Evolutionary conservation across 2,888 invertebrate species (phyloP), one percentile per base, ranked within the genome.

Genomic region (Glyphotaelius pellucidus): DNA sequence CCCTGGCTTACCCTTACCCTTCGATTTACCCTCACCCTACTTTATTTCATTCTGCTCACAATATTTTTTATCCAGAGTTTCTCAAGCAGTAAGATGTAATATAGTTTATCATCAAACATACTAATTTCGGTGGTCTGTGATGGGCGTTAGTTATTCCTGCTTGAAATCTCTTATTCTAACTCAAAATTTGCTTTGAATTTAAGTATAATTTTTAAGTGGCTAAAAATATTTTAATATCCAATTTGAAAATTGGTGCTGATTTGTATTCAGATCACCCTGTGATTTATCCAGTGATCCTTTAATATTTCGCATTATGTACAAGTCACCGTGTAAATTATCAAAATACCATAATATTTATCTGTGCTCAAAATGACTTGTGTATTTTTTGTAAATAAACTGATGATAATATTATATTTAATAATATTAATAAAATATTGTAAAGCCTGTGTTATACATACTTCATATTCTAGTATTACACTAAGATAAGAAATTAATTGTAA

Each of bases 331-430:
- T 52, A 52, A 15, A 52, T 15, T 52, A 15, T 52, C 52, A 52
- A 67, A 67, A n/a, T n/a, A 67, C 67, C 25, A 9, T n/a, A 67
- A 67, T 67, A 9, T 67, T 67, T 67, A 25, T 67, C 67, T 67
- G n/a, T 67, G n/a, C n/a, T 42, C 47, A 35, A 86, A 86, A 86
- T 12, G 38, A 86, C 47, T 86, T 86, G 86, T 86, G 86, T 86
- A 86, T 86, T 86, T 86, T 42, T n/a, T 86, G 86, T 86, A 86
- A 47, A 86, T 86, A 86, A 83, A 83, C 35, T 47, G 15, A 47
- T 47, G 3, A 47, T 14, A 47, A 14, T 47, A n/a, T n/a, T n/a
- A 19, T 67, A 67, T 67, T 67, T 67, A 67, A 25, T 35, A 83
- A 83, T 19, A 83, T 25, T 35, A 32, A 83, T 67, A 83, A n/a